A percentile compares a stretch with the other conserved stretches of the same genome.
phyloP scores from a whole-genome alignment of 2,888 invertebrate species.

The Drosophila peninsularis region DNA sequence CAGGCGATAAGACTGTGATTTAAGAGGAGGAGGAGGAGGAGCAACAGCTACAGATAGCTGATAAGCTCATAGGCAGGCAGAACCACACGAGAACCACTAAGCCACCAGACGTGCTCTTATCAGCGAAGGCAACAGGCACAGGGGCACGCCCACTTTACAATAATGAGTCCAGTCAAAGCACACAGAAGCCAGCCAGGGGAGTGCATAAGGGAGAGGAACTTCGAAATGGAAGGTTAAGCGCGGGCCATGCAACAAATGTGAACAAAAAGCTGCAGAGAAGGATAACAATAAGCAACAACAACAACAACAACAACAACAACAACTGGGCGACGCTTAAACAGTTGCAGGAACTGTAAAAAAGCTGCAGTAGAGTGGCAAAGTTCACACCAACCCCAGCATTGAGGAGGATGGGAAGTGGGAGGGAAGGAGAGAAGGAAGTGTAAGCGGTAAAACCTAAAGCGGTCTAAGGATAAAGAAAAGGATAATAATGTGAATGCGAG shows the following conservation, averaged over 20 bases:
- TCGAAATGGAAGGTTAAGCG: slow-evolving; percentile 30
- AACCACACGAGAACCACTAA: slow-evolving; percentile 46
- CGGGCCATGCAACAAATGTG: slow-evolving; percentile 49
- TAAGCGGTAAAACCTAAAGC: slow-evolving; percentile 21
- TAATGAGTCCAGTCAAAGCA: slow-evolving; percentile 38
- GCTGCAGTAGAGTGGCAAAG: slow-evolving; percentile 81
- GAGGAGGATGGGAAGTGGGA: neutral
- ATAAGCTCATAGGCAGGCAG: slow-evolving; percentile 27
- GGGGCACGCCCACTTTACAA: slow-evolving; percentile 28
- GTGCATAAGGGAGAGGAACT: neutral
- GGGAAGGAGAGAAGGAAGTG: slow-evolving; percentile 1
- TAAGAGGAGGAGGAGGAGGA: neutral
- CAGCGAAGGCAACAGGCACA: slow-evolving; percentile 41
- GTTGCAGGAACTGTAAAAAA: slow-evolving; percentile 54
- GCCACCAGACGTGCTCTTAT: slow-evolving; percentile 67
- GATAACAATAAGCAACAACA: slow-evolving; percentile 44
- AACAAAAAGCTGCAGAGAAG: slow-evolving; percentile 25
- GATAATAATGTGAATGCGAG: slow-evolving; percentile 63
- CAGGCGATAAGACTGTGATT: slow-evolving; percentile 44
- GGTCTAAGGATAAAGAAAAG: slow-evolving; percentile 42
- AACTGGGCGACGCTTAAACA: slow-evolving; percentile 48
- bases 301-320: slow-evolving; percentile 33
- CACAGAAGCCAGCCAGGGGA: slow-evolving; percentile 7
- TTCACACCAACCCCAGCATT: slow-evolving; percentile 81
- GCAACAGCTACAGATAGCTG: slow-evolving; percentile 50